Percentiles rank a stretch among this genome's conserved stretches.
Evolutionary conservation across 2,797 vertebrate genomes (phyloP).

Genomic region (Dermochelys coriacea): DNA sequence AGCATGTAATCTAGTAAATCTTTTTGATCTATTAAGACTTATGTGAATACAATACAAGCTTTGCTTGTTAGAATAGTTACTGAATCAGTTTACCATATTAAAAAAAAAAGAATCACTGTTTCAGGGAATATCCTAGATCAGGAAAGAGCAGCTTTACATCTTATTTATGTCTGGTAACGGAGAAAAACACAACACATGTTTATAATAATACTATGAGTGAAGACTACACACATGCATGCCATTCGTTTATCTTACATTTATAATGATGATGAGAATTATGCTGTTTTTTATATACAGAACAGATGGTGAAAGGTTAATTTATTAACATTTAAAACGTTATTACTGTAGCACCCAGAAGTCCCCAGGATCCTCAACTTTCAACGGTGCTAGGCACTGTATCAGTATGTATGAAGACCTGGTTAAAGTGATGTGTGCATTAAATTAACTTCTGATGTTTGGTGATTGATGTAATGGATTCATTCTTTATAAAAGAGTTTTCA

Average conservation of each 20-base stretch:
- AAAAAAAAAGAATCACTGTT: slow-evolving; percentile 41
- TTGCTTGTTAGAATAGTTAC: slow-evolving; percentile 15
- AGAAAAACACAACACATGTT: neutral
- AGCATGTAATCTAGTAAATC: slow-evolving; percentile 12
- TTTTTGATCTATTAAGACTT: slow-evolving; percentile 52
- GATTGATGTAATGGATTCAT: slow-evolving; percentile 1
- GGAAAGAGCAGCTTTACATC: slow-evolving; percentile 41
- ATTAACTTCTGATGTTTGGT: slow-evolving; percentile 29
- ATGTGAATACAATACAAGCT: slow-evolving; percentile 16
- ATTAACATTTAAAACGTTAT: slow-evolving; percentile 19
- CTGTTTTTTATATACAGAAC: slow-evolving; percentile 51
- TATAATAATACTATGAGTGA: slow-evolving; percentile 1
- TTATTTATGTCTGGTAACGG: slow-evolving; percentile 49
- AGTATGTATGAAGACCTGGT: neutral
- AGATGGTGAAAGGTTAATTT: slow-evolving; percentile 64
- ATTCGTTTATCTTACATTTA: slow-evolving; percentile 4
- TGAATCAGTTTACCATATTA: slow-evolving; percentile 22
- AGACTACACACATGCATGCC: neutral
- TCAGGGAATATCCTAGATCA: neutral
- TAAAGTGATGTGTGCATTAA: slow-evolving; percentile 47
- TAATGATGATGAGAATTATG: neutral
- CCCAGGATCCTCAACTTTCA: slow-evolving; percentile 31
- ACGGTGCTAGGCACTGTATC: neutral
- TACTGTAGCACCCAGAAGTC: neutral
- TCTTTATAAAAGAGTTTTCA: neutral